phyloP scores from a whole-genome alignment of 2,113 vertebrate species.

The Ginglymostoma cirratum region DNA sequence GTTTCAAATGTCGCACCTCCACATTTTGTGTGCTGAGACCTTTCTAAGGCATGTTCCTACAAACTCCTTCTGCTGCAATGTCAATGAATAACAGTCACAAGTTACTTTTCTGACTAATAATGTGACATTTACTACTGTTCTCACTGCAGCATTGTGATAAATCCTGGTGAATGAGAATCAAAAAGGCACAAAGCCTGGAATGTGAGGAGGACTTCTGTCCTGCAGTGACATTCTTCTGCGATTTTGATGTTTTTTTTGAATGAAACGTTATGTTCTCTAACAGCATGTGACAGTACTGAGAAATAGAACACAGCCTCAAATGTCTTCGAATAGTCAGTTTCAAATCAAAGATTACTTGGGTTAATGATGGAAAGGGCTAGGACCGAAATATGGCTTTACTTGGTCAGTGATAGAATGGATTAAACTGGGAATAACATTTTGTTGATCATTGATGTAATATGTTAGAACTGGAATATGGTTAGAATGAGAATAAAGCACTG shows the following conservation, averaged over 20 bases:
- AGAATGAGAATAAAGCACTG: too few relatives aligned
- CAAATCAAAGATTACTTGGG: background rate
- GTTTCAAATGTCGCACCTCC: background rate
- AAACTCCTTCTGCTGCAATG: background rate
- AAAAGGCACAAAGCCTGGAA: slow-evolving; percentile 7
- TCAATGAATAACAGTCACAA: background rate
- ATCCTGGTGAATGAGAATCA: background rate
- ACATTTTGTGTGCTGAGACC: background rate
- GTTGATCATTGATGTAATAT: too few relatives aligned
- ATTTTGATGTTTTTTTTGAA: background rate
- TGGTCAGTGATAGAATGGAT: background rate
- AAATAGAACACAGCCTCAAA: background rate
- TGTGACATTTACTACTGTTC: background rate
- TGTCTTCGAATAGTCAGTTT: background rate
- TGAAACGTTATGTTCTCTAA: background rate
- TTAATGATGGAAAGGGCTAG: background rate
- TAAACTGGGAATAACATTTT: background rate
- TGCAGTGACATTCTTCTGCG: background rate
- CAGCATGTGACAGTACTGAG: background rate
- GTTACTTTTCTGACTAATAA: background rate
- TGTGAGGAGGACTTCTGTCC: slow-evolving; percentile 13
- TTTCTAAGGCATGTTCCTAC: background rate
- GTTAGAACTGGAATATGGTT: background rate
- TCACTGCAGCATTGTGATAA: background rate
- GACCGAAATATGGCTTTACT: background rate